A percentile compares a stretch with the other conserved stretches of the same genome.
These are phyloP conservation scores for Ornithoptera priamus DNA, from an alignment of 2,888 invertebrate species.

Conservation along the genomic window DNA sequence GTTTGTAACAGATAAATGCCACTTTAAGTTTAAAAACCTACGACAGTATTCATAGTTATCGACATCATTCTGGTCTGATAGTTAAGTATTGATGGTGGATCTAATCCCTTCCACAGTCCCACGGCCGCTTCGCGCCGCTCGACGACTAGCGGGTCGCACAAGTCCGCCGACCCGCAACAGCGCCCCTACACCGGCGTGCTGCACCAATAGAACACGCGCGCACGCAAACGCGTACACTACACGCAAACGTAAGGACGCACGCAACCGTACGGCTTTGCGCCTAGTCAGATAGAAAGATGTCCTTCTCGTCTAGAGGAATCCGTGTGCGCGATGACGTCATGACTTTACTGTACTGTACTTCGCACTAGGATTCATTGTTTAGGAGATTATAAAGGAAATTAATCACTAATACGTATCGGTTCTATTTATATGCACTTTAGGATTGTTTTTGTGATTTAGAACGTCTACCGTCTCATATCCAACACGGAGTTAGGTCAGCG, in stretches of 20 bases:
- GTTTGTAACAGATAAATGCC: no score
- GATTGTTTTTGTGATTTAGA: background rate
- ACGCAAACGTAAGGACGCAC: background rate
- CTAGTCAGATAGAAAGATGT: background rate
- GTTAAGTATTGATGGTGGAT: background rate
- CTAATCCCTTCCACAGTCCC: slow-evolving; percentile 43
- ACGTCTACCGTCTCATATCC: background rate
- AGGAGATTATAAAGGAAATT: background rate
- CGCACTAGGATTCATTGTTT: background rate
- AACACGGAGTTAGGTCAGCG: slow-evolving; percentile 9
- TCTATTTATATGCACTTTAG: background rate
- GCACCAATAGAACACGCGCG: background rate
- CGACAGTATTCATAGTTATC: no score
- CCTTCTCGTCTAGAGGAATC: background rate
- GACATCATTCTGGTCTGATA: no score
- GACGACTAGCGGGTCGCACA: slow-evolving; percentile 65
- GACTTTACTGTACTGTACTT: background rate
- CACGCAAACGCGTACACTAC: slow-evolving; percentile 1
- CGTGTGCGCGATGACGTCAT: background rate
- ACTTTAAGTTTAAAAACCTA: no score
- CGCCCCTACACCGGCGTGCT: slow-evolving; percentile 72
- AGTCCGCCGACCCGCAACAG: slow-evolving; percentile 67
- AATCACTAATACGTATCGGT: background rate
- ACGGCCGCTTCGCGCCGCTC: slow-evolving; percentile 58
- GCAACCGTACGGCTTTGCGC: background rate